Evolutionary conservation across 2,888 invertebrate genomes (phyloP), one percentile per base, ranked within the genome.

Genomic region (Sialis lutaria): DNA sequence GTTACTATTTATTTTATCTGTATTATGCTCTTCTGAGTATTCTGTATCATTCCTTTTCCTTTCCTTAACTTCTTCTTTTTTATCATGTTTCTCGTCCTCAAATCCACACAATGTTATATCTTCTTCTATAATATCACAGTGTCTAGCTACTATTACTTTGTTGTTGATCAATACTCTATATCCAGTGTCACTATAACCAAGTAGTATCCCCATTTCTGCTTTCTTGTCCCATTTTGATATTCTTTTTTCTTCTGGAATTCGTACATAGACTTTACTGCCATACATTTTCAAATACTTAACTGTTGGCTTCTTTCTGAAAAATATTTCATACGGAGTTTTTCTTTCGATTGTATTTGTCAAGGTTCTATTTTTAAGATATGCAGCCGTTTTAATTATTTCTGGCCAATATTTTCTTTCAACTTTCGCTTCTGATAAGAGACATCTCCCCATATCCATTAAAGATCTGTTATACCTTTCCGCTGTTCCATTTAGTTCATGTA

Each of bases 401-500:
- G 52, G 50, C 51, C 51, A 51, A 52, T 49, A 52, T 34, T 9
- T 48, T 42, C 33, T 50, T n/a, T 40, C 33, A 1, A 56, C 44
- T 37, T 49, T 50, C 22, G 54, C 51, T 47, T 55, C 55, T 33
- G 40, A 12, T 46, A 56, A 46, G 39, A 55, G 49, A 48, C 51
- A 55, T 40, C 54, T 44, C 10, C 49, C 32, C 37, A 49, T 53
- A 34, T 55, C 51, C 53, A 54, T 52, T 9, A 52, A 35, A 35
- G 50, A 42, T 42, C 53, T 49, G 39, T 55, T 55, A 40, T 48
- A 53, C 40, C 52, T 50, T 47, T 55, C 52, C 30, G 51, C 56
- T 31, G 43, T 22, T 22, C 22, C 22, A 22, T 22, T 22, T 2
- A 22, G 22, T 22, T 22, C 22, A 22, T 22, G 22, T 44, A 50